phyloP scores from a whole-genome alignment of 2,888 invertebrate genomes.

The Napeogenes sylphis region DNA sequence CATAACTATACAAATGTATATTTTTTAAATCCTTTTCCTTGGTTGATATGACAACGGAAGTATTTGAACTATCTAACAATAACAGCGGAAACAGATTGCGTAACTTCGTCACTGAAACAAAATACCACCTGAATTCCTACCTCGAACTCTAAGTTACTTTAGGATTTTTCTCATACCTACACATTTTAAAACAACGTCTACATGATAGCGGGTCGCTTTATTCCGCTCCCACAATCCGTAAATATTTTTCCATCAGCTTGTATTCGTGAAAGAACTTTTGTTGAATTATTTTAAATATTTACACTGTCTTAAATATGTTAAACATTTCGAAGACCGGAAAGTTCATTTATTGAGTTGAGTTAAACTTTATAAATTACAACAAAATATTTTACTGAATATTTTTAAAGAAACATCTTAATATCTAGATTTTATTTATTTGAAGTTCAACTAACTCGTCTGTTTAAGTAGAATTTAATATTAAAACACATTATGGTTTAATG shows the following conservation, averaged over 20 bases:
- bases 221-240: not conserved
- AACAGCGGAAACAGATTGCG: too few species aligned
- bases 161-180: not conserved
- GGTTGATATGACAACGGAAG: too few species aligned
- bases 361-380: too few species aligned
- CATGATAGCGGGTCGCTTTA: not conserved
- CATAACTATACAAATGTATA: too few species aligned
- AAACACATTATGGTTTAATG: too few species aligned
- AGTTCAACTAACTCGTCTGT: too few species aligned
- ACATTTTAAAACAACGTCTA: conserved; percentile 2
- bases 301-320: not conserved
- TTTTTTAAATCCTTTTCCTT: too few species aligned
- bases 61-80: too few species aligned
- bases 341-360: not conserved
- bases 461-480: too few species aligned
- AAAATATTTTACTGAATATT: too few species aligned
- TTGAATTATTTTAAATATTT: conserved; percentile 1
- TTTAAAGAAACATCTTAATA: too few species aligned
- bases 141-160: not conserved
- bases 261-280: not conserved
- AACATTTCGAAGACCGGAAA: not conserved
- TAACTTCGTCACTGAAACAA: not conserved
- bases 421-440: too few species aligned
- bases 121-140: not conserved
- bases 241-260: conserved; percentile 3